A percentile compares a stretch with the other conserved stretches of the same genome.
Evolutionary conservation across 1,140 invertebrate genomes (phyloP).

Genomic region (Drosophila tristis): DNA sequence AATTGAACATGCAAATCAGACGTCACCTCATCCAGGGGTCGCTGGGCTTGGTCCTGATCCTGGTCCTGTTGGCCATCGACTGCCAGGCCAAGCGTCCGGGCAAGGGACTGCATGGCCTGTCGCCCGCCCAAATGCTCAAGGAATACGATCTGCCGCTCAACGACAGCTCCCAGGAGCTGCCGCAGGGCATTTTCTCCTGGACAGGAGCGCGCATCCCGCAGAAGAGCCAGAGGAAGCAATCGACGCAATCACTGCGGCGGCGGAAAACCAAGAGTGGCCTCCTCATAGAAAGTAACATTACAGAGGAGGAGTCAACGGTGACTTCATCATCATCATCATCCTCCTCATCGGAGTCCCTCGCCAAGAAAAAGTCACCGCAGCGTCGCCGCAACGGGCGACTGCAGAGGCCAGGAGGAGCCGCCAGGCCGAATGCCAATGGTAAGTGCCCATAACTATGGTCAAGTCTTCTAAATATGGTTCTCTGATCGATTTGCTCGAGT

Average conservation of each 20-base stretch:
- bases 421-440: slow-evolving; percentile 65
- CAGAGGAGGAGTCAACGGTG: slow-evolving; percentile 38
- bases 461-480: slow-evolving; percentile 71
- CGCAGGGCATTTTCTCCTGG: slow-evolving; percentile 68
- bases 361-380: slow-evolving; percentile 58
- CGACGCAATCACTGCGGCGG: slow-evolving; percentile 33
- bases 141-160: slow-evolving; percentile 42
- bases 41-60: slow-evolving; percentile 30
- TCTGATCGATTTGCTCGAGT: slow-evolving; percentile 71
- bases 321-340: slow-evolving; percentile 8
- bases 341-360: slow-evolving; percentile 29
- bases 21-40: slow-evolving; percentile 14
- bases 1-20: slow-evolving; percentile 54
- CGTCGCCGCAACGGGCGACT: slow-evolving; percentile 72
- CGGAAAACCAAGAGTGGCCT: slow-evolving; percentile 80
- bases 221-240: slow-evolving; percentile 7
- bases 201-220: slow-evolving; percentile 50
- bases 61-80: slow-evolving; percentile 10
- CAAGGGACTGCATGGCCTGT: slow-evolving; percentile 41
- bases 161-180: slow-evolving; percentile 46
- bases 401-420: slow-evolving; percentile 49
- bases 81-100: slow-evolving; percentile 39
- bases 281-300: slow-evolving; percentile 75
- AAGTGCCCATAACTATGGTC: slow-evolving; percentile 44
- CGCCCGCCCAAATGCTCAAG: slow-evolving; percentile 52